Conservation (phyloP, 2,888 invertebrate species). For the Sesia bembeciformis region DNA sequence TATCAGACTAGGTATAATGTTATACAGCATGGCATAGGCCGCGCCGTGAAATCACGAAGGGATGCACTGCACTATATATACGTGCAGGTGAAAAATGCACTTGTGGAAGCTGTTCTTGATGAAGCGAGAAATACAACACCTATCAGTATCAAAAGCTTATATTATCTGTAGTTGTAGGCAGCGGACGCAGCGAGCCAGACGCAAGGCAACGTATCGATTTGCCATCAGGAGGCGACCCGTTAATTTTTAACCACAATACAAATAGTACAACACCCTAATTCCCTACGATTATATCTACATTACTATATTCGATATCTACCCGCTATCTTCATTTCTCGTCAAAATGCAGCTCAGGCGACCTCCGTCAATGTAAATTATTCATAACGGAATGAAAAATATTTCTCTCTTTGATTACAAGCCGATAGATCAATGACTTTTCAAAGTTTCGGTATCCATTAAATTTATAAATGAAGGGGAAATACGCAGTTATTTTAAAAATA, state of each 20-base stretch:
- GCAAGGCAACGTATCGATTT: conserved; percentile 43
- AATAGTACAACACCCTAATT: conserved; percentile 36
- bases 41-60: no score
- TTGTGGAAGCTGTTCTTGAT: no score
- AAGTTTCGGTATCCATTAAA: neutral
- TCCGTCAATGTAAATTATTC: conserved; percentile 14
- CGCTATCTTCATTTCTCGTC: conserved; percentile 27
- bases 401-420: conserved; percentile 5
- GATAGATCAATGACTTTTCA: neutral
- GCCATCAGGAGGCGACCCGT: conserved; percentile 48
- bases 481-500: neutral
- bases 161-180: no score
- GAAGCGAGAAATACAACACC: no score
- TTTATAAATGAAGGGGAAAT: neutral
- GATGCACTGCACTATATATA: no score
- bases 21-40: no score
- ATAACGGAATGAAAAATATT: conserved; percentile 10
- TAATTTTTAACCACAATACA: conserved; percentile 56
- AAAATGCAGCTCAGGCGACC: conserved; percentile 26
- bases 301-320: conserved; percentile 12
- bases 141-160: no score
- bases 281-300: conserved; percentile 48
- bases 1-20: no score
- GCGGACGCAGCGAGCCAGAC: neutral
- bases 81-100: no score